Conservation (phyloP, 1,140 invertebrate species). For the Limonius californicus region DNA sequence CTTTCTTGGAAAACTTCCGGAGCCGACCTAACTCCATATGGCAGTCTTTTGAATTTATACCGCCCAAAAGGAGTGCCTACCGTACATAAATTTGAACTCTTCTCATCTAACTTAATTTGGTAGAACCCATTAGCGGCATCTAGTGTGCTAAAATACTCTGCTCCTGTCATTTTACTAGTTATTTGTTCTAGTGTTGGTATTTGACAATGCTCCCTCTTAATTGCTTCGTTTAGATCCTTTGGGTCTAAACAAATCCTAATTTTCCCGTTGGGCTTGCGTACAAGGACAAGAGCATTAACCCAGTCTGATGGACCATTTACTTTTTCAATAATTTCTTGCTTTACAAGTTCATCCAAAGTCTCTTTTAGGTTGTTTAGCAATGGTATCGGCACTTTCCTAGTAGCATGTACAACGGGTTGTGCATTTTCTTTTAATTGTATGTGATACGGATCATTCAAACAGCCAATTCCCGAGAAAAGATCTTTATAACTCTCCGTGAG, state of each 20-base stretch:
- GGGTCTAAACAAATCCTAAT: conserved; percentile 53
- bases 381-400: background rate
- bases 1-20: too few species aligned
- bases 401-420: too few species aligned
- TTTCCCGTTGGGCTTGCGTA: conserved; percentile 46
- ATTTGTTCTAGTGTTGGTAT: conserved; percentile 48
- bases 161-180: conserved; percentile 39
- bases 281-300: conserved; percentile 48
- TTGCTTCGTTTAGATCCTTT: conserved; percentile 48
- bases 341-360: background rate
- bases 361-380: conserved; percentile 8
- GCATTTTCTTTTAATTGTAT: too few species aligned
- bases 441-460: too few species aligned
- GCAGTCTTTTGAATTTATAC: too few species aligned
- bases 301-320: conserved; percentile 46
- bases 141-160: conserved; percentile 48
- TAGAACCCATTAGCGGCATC: conserved; percentile 47
- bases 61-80: conserved; percentile 47
- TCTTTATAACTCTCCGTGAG: too few species aligned
- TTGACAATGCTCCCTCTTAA: conserved; percentile 46
- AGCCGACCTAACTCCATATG: too few species aligned
- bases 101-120: conserved; percentile 34
- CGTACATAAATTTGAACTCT: conserved; percentile 40
- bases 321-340: conserved; percentile 16
- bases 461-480: too few species aligned